Evolutionary conservation across 2,888 invertebrate species (phyloP), one percentile per base, ranked within the genome.

Genomic region (Acrobasis suavella): DNA sequence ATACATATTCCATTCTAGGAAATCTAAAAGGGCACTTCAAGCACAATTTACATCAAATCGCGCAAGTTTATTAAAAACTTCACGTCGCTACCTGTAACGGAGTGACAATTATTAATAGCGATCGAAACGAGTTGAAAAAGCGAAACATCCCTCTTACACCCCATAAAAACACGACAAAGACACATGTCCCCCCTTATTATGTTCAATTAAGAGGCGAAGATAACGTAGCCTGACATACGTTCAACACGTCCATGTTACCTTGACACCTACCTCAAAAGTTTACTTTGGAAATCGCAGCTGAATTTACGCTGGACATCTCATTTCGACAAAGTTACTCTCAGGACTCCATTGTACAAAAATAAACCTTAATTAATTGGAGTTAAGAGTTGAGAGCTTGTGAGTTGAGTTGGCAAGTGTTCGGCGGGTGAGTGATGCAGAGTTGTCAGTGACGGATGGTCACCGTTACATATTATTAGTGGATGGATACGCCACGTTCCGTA

Each of bases 161-260:
- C 89, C 87, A 89, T 89, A 90, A 90, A 89, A 89, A 89, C 86
- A 84, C 82, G 91, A 90, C 91, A 87, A 85, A 91, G 91, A 91
- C 89, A 91, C 84, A 91, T 91, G 90, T 88, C 89, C 85, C 79
- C 86, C 85, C 89, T 87, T 89, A 91, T 91, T 91, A 91, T 91
- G 89, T 89, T 91, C 91, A 91, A 91, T 91, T 91, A 91, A 90
- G 91, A 89, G 85, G 80, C 86, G 80, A 85, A 81, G 90, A 91
- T 91, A 91, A 89, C 88, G 81, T 83, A 82, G 83, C 85, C 84
- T 87, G 90, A 88, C 90, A 87, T 89, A 89, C 86, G 86, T 80
- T 73, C 75, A 80, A 82, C 73, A 65, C 67, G 70, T 70, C 84
- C 84, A 82, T 51, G 50, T 32, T 63, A 67, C 66, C 52, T 59